Evolutionary conservation across 2,888 invertebrate species (phyloP).

Genomic region (Neuroscelio doddi): DNA sequence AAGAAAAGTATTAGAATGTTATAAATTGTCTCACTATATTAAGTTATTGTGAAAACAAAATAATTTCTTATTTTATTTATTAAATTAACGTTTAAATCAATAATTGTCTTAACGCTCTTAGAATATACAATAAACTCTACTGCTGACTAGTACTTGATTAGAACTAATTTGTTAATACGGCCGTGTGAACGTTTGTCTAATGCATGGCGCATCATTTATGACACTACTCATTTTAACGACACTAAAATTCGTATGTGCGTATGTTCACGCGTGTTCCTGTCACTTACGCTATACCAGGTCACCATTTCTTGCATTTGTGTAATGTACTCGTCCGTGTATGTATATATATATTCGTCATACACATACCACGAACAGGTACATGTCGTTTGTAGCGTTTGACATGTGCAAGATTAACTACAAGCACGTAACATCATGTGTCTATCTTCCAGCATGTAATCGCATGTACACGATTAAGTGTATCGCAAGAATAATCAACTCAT

Average conservation of each 20-base stretch:
- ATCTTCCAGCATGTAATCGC: constrained; percentile 68
- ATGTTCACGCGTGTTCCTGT: constrained; percentile 30
- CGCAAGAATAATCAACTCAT: constrained; percentile 66
- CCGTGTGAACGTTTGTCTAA: constrained; percentile 31
- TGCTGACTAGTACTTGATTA: no score
- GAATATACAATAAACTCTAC: neutral
- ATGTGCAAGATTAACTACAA: constrained; percentile 66
- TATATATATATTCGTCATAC: constrained; percentile 39
- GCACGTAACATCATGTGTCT: constrained; percentile 67
- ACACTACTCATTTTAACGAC: constrained; percentile 13
- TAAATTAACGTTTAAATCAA: no score
- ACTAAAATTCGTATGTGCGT: constrained; percentile 31
- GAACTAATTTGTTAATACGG: constrained; percentile 39
- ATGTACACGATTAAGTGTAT: constrained; percentile 67
- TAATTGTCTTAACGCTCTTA: neutral
- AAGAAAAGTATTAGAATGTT: no score
- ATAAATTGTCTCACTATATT: no score
- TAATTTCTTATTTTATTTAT: no score
- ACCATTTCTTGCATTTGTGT: constrained; percentile 12
- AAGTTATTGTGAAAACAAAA: no score
- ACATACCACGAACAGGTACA: constrained; percentile 35
- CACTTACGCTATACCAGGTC: constrained; percentile 27
- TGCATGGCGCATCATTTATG: constrained; percentile 29
- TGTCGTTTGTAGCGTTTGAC: constrained; percentile 65
- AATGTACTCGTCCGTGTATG: constrained; percentile 21